Evolutionary conservation across 2,888 invertebrate genomes (phyloP).

Genomic region (Oscheius onirici): DNA sequence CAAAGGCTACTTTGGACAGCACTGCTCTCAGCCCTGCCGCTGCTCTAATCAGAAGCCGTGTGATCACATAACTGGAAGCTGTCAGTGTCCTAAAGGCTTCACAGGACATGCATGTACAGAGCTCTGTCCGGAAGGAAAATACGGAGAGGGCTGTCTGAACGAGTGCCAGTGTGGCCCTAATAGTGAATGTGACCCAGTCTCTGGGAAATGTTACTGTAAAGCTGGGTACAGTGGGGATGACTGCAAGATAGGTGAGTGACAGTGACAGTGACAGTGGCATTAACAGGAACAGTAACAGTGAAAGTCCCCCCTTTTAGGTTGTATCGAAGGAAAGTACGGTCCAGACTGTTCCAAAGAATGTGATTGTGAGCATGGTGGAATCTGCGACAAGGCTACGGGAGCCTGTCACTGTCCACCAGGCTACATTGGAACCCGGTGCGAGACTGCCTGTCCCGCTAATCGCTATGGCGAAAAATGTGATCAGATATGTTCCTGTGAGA

Average conservation of each 20-base stretch:
- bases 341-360: constrained; percentile 53
- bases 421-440: constrained; percentile 71
- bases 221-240: constrained; percentile 73
- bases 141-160: constrained; percentile 66
- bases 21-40: constrained; percentile 79
- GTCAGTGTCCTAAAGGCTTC: constrained; percentile 69
- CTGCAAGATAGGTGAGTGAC: constrained; percentile 36
- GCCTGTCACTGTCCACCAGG: constrained; percentile 79
- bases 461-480: constrained; percentile 64
- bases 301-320: constrained; percentile 36
- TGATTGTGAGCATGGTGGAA: constrained; percentile 58
- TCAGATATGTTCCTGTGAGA: constrained; percentile 68
- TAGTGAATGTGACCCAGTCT: constrained; percentile 87
- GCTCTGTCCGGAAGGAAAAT: constrained; percentile 36
- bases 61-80: constrained; percentile 83
- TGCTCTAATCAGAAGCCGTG: constrained; percentile 84
- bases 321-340: constrained; percentile 56
- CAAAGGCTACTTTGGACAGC: constrained; percentile 65
- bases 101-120: constrained; percentile 63
- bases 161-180: constrained; percentile 77
- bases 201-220: constrained; percentile 77
- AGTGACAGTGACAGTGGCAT: not conserved
- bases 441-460: constrained; percentile 67
- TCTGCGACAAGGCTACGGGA: constrained; percentile 66
- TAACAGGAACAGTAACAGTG: not conserved